These are phyloP conservation scores for Phalacrocorax brasilianus DNA, from an alignment of 2,113 vertebrate genomes.

Conservation along the genomic window DNA sequence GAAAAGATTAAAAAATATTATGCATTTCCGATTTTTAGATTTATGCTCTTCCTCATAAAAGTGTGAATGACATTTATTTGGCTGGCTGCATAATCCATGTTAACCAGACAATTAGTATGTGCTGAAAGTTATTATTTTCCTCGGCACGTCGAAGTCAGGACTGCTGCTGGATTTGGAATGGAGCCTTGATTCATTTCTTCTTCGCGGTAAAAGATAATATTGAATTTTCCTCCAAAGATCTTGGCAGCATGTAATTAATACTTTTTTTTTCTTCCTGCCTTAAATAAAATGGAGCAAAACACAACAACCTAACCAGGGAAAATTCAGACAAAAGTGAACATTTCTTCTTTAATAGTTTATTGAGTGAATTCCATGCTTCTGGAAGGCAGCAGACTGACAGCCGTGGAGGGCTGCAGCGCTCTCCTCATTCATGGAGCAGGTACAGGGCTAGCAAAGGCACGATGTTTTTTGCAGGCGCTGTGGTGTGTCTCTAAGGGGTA, in stretches of 20 bases:
- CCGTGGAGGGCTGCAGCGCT: background rate
- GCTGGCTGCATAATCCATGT: conserved; percentile 71
- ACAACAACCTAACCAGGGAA: background rate
- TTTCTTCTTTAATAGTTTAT: background rate
- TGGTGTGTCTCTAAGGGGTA: background rate
- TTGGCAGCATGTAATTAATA: conserved; percentile 67
- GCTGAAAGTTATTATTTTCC: conserved; percentile 70
- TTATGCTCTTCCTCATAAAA: conserved; percentile 55
- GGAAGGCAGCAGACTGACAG: background rate
- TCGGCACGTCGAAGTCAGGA: conserved; percentile 32
- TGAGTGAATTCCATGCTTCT: background rate
- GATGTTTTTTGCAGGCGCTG: rapidly evolving
- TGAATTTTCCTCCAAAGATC: conserved; percentile 58
- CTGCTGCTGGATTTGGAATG: conserved; percentile 57
- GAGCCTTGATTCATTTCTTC: conserved; percentile 53
- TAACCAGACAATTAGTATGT: conserved; percentile 76
- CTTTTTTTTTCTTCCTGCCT: background rate
- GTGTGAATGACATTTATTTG: conserved; percentile 68
- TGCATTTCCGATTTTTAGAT: conserved; percentile 52
- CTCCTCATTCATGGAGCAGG: rapidly evolving
- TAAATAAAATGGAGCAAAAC: conserved; percentile 41
- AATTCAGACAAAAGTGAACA: background rate
- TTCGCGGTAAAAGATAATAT: conserved; percentile 55
- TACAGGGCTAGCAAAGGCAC: background rate
- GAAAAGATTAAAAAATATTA: conserved; percentile 8